Conservation (phyloP, 2,797 vertebrate species). For the Erithacus rubecula region DNA sequence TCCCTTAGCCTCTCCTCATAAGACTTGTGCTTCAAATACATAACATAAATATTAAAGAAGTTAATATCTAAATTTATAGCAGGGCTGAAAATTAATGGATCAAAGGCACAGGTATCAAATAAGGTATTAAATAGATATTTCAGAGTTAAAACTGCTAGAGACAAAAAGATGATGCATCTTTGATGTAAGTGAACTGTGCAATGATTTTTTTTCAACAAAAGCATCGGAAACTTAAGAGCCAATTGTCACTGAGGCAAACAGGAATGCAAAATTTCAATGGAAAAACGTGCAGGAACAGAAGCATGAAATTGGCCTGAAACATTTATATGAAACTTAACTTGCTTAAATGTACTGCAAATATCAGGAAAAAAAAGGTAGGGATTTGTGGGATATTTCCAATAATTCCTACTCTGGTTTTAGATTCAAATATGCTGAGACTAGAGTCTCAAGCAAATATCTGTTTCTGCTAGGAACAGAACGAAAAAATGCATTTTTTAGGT, state of each 20-base stretch:
- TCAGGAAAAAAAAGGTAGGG: background rate
- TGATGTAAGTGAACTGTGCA: background rate
- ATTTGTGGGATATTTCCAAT: background rate
- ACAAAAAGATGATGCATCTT: background rate
- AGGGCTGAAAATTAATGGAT: background rate
- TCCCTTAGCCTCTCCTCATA: background rate
- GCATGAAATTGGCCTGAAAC: background rate
- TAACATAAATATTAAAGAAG: background rate
- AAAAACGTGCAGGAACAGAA: background rate
- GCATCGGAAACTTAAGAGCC: background rate
- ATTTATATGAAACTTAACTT: background rate
- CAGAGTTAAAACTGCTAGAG: background rate
- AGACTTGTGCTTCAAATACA: background rate
- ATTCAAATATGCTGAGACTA: background rate
- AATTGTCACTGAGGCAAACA: background rate
- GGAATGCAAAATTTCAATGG: background rate
- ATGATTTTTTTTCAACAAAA: background rate
- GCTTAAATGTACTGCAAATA: background rate
- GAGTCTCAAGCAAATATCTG: background rate
- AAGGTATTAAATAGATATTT: background rate
- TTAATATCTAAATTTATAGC: background rate
- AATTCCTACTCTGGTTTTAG: background rate
- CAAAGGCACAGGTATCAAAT: background rate
- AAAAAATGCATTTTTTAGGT: background rate
- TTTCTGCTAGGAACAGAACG: background rate